phyloP scores from a whole-genome alignment of 1,140 invertebrate genomes.

The Samia ricini region DNA sequence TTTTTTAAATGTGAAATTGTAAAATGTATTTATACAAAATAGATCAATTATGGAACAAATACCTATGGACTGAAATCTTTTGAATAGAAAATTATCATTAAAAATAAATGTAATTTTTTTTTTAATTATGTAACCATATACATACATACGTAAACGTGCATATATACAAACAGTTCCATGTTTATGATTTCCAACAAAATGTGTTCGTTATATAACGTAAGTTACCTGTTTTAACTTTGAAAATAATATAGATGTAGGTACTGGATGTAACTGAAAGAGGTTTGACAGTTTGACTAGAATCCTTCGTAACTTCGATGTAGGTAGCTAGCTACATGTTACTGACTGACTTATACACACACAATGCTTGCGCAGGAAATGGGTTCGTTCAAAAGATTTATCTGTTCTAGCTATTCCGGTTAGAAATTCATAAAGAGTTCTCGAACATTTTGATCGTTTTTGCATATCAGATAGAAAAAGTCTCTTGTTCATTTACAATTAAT shows the following conservation, averaged over 20 bases:
- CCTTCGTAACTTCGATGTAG: constrained; percentile 18
- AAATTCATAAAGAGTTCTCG: not conserved
- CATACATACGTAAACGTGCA: too few species aligned
- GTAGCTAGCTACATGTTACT: constrained; percentile 8
- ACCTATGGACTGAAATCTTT: too few species aligned
- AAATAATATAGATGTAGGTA: constrained; percentile 14
- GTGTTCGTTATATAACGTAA: too few species aligned
- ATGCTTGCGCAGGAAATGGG: constrained; percentile 8
- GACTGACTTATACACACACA: constrained; percentile 24
- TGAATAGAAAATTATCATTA: too few species aligned
- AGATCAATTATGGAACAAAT: too few species aligned
- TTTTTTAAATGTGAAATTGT: not conserved
- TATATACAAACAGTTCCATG: too few species aligned
- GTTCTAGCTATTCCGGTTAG: not conserved
- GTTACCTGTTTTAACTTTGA: constrained; percentile 7
- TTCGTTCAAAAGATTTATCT: constrained; percentile 11
- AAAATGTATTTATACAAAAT: too few species aligned
- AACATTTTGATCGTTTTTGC: not conserved
- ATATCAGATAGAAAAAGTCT: not conserved
- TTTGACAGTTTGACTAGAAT: constrained; percentile 27
- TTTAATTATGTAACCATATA: too few species aligned
- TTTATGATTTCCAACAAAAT: too few species aligned
- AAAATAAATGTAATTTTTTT: too few species aligned
- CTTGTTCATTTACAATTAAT: not conserved
- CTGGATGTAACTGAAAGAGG: constrained; percentile 21